Evolutionary conservation across 2,888 invertebrate species (phyloP).

Genomic region (Chorisops tibialis): DNA sequence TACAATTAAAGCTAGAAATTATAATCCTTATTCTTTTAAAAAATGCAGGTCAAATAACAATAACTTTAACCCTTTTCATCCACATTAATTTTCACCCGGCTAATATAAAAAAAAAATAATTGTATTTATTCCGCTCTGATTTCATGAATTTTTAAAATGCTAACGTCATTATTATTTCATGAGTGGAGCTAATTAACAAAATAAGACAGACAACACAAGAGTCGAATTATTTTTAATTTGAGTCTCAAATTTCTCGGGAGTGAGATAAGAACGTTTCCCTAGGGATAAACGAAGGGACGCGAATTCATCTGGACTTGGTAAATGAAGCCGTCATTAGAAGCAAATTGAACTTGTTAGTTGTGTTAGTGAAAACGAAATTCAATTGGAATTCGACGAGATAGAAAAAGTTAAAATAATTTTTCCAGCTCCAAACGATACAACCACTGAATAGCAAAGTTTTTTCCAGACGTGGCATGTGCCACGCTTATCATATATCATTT

Average conservation of each 20-base stretch:
- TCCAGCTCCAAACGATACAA: too few species aligned
- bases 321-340: too few species aligned
- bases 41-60: too few species aligned
- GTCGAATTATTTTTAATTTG: conserved; percentile 25
- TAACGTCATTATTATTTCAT: conserved; percentile 26
- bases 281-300: neutral
- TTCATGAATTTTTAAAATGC: conserved; percentile 26
- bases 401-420: too few species aligned
- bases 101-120: conserved; percentile 3
- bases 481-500: conserved; percentile 18
- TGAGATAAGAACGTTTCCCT: conserved; percentile 19
- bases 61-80: conserved; percentile 5
- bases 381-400: too few species aligned
- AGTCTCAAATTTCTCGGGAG: conserved; percentile 21
- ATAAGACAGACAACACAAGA: conserved; percentile 23
- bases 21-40: too few species aligned
- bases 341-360: too few species aligned
- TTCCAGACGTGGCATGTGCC: conserved; percentile 12
- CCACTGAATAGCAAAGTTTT: too few species aligned
- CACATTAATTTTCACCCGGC: neutral
- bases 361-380: too few species aligned
- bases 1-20: too few species aligned
- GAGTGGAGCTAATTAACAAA: conserved; percentile 25
- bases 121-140: conserved; percentile 19
- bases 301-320: neutral